These are phyloP conservation scores for Sarcophaga subvicina DNA, from an alignment of 2,888 invertebrate species.

Conservation along the genomic window DNA sequence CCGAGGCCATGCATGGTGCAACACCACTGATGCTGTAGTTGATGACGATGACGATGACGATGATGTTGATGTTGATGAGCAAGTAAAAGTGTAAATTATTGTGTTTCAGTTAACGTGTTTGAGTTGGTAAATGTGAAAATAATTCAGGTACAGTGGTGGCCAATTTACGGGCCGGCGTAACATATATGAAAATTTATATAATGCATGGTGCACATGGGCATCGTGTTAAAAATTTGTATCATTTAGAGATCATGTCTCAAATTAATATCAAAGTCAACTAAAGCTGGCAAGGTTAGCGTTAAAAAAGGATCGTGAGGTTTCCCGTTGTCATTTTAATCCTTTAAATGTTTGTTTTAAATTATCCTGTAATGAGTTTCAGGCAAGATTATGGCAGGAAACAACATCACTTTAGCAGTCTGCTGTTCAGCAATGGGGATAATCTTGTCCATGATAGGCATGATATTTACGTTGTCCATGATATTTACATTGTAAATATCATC, in stretches of 20 bases:
- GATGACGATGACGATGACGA: slow-evolving; percentile 30
- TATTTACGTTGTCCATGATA: too few species aligned
- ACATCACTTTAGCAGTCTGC: too few species aligned
- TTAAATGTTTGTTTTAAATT: too few species aligned
- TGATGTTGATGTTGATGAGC: slow-evolving; percentile 51
- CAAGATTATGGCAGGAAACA: too few species aligned
- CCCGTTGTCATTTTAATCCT: too few species aligned
- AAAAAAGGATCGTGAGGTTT: too few species aligned
- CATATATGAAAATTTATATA: too few species aligned
- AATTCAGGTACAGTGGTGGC: slow-evolving; percentile 19
- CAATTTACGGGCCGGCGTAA: background rate
- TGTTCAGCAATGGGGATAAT: too few species aligned
- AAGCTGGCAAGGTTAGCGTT: background rate
- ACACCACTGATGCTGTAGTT: slow-evolving; percentile 35
- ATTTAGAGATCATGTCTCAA: background rate
- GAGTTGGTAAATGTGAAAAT: background rate
- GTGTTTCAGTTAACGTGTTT: background rate
- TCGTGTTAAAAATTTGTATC: background rate
- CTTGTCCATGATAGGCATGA: too few species aligned
- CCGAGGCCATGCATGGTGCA: slow-evolving; percentile 59
- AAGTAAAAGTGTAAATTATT: slow-evolving; percentile 50
- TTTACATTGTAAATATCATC: too few species aligned
- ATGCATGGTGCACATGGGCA: too few species aligned
- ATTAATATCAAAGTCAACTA: background rate
- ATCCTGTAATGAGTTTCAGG: too few species aligned